Evolutionary conservation across 35 echinoderm and acorn worm genomes (phyloP).

Genomic region (Anneissia japonica): DNA sequence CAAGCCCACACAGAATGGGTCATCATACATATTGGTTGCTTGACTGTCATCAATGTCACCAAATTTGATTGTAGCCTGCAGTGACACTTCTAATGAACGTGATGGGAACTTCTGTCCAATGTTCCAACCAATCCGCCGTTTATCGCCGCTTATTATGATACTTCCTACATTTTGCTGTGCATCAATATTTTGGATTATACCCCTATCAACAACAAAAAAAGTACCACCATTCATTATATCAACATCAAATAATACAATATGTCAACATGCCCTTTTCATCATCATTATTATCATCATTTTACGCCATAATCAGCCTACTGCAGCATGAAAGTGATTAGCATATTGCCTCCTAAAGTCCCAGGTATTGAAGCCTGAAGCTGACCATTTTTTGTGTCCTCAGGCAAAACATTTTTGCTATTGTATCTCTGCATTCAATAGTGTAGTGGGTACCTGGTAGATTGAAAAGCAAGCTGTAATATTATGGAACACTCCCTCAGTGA

Average conservation of each 20-base stretch:
- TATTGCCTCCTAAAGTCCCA: neutral
- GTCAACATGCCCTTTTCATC: neutral
- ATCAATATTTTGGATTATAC: conserved; percentile 47
- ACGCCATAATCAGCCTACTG: neutral
- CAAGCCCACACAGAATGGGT: conserved; percentile 76
- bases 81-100: conserved; percentile 48
- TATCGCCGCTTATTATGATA: conserved; percentile 53
- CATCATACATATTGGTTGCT: conserved; percentile 14
- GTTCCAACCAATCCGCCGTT: conserved; percentile 58
- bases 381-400: neutral
- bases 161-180: conserved; percentile 33
- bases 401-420: too few species aligned
- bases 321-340: neutral
- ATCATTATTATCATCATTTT: neutral
- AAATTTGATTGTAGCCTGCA: conserved; percentile 77
- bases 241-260: neutral
- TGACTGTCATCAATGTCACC: neutral
- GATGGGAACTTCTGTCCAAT: conserved; percentile 79
- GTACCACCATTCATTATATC: neutral
- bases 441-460: neutral
- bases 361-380: neutral
- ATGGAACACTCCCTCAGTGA: neutral
- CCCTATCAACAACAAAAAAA: conserved; percentile 24
- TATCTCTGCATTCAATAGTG: too few species aligned
- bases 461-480: neutral